These are phyloP conservation scores for Heterocephalus glaber DNA, from an alignment of 2,113 vertebrate species.

Conservation along the genomic window DNA sequence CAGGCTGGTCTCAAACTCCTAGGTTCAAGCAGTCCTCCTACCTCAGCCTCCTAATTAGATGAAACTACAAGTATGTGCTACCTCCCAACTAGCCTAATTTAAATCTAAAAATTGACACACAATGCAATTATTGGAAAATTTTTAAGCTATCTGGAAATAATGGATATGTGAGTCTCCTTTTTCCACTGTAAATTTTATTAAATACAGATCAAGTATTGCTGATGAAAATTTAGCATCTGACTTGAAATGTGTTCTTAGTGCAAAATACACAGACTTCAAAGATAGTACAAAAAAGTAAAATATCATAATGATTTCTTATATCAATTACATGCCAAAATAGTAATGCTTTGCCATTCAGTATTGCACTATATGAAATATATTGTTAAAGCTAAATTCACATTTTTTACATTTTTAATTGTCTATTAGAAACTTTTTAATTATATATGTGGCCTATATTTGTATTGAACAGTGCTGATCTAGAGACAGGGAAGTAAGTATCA, in stretches of 20 bases:
- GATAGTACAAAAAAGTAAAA: neutral
- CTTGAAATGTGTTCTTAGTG: conserved; percentile 29
- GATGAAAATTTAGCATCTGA: conserved; percentile 34
- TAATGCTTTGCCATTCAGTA: neutral
- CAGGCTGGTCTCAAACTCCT: neutral
- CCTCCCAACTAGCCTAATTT: neutral
- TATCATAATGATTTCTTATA: conserved; percentile 22
- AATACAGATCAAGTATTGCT: conserved; percentile 7
- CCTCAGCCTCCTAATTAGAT: neutral
- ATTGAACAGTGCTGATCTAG: neutral
- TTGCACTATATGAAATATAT: conserved; percentile 17
- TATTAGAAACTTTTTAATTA: conserved; percentile 1
- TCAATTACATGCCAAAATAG: neutral
- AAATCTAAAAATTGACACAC: conserved; percentile 18
- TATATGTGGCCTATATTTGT: neutral
- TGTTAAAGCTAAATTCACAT: neutral
- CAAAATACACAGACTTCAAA: conserved; percentile 19
- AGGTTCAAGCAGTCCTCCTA: neutral
- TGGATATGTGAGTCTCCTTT: conserved; percentile 6
- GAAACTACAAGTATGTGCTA: neutral
- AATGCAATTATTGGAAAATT: neutral
- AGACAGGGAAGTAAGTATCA: neutral
- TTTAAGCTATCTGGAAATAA: neutral
- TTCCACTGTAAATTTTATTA: conserved; percentile 27
- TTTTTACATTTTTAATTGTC: neutral